Conservation (phyloP, 2,797 vertebrate genomes). For the Tamandua tetradactyla region DNA sequence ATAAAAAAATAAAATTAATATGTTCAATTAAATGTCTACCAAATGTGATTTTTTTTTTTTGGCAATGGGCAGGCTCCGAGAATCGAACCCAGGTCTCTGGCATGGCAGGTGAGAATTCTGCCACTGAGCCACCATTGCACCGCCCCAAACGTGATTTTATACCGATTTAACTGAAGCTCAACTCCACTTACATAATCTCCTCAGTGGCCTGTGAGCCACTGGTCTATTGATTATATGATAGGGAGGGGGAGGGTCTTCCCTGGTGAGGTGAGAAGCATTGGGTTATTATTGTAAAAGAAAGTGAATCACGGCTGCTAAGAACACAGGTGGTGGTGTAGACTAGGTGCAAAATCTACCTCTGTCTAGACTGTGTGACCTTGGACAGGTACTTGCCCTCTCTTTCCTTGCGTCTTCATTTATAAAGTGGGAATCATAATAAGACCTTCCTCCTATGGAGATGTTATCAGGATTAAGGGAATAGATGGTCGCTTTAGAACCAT, state of each 20-base stretch:
- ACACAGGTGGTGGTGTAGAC: not conserved
- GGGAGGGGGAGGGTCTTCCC: not conserved
- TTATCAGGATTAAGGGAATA: not conserved
- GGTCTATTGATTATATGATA: not conserved
- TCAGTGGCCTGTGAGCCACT: too few species aligned
- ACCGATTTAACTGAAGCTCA: not conserved
- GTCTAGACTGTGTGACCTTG: not conserved
- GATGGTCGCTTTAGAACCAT: not conserved
- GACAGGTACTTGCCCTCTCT: not conserved
- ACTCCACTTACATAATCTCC: not conserved
- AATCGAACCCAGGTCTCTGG: too few species aligned
- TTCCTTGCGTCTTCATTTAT: not conserved
- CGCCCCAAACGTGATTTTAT: not conserved
- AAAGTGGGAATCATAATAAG: not conserved
- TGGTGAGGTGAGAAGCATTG: not conserved
- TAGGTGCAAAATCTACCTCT: slow-evolving; percentile 8
- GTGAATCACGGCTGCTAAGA: not conserved
- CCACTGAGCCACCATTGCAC: too few species aligned
- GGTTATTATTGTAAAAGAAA: not conserved
- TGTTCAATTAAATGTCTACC: not conserved
- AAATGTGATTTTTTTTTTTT: too few species aligned
- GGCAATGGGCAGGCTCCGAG: too few species aligned
- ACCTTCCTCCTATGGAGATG: not conserved
- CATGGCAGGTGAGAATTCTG: too few species aligned
- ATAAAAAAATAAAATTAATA: not conserved